Evolutionary conservation across 2,888 invertebrate species (phyloP), one percentile per base, ranked within the genome.

Genomic region (Himalopsyche tibetana): DNA sequence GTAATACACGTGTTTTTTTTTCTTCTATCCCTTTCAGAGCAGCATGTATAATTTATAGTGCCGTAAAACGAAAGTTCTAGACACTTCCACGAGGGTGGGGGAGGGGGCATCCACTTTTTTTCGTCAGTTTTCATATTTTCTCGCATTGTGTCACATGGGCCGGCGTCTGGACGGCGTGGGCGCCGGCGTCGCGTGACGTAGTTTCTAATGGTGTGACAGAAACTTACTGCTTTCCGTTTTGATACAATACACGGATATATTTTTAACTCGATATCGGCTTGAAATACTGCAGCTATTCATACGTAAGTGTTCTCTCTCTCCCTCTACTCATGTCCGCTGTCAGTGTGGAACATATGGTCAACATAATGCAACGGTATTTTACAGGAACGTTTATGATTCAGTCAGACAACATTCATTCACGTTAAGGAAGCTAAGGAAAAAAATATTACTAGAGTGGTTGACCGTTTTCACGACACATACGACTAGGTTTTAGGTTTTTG

Each of bases 101-200:
- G 19, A 15, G 19, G 19, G 63, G 63, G 63, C 63, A 63, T 63
- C 63, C 63, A 19, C 19, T 3, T 19, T 19, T 63, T 63, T 19
- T 63, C 19, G 63, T 63, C 63, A 63, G 63, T 9, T 19, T 63
- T 63, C 15, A 63, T 63, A 63, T 63, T 63, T 63, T 63, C 63
- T 63, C 63, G 19, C 63, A 63, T 19, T 63, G 63, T 63, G 63
- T 63, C 63, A 63, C 63, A 63, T 63, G 63, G 63, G 6, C 63
- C 63, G 63, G 63, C 63, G 63, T 63, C 63, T 63, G 63, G 63
- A 19, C 63, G 63, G 63, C 63, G 63, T 63, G 63, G 63, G 63
- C 19, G 63, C 63, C 63, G 19, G 19, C 63, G 63, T 63, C 8
- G 63, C 63, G 63, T 63, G 63, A 63, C 63, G 63, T 63, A n/a